phyloP scores from a whole-genome alignment of 2,888 invertebrate genomes.

The Asteroscopus sphinx region DNA sequence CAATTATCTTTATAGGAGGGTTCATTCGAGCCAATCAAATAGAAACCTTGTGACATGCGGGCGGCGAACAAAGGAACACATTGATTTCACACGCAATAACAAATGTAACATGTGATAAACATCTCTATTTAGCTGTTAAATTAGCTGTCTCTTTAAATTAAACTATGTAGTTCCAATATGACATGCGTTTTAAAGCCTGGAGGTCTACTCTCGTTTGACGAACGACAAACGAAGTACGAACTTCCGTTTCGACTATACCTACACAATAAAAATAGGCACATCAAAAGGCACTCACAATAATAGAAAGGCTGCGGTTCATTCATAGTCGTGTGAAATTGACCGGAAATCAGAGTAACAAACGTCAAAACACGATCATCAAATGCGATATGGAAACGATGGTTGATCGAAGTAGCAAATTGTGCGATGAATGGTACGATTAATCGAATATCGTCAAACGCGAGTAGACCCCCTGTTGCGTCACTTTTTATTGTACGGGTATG shows the following conservation, averaged over 20 bases:
- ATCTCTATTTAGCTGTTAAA: conserved; percentile 72
- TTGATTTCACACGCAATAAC: conserved; percentile 76
- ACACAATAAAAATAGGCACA: too few relatives aligned
- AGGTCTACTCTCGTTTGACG: conserved; percentile 36
- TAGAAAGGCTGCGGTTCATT: too few relatives aligned
- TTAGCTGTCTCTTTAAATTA: conserved; percentile 58
- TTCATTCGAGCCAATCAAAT: conserved; percentile 67
- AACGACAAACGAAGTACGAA: too few relatives aligned
- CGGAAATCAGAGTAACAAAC: too few relatives aligned
- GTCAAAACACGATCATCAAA: too few relatives aligned
- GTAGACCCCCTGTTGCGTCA: too few relatives aligned
- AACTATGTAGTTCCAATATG: conserved; percentile 44
- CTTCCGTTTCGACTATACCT: conserved; percentile 11
- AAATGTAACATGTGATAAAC: conserved; percentile 70
- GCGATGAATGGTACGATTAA: too few relatives aligned
- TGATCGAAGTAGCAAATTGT: too few relatives aligned
- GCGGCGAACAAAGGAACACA: conserved; percentile 72
- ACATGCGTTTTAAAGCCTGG: conserved; percentile 46
- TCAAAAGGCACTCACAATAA: too few relatives aligned
- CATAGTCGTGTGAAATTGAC: too few relatives aligned
- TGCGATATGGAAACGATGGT: too few relatives aligned
- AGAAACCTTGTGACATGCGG: conserved; percentile 76
- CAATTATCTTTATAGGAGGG: conserved; percentile 68
- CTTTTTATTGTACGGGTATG: background rate
- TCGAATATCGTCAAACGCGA: too few relatives aligned